Evolutionary conservation across 2,113 vertebrate genomes (phyloP), one percentile per base, ranked within the genome.

Genomic region (Seriola quinqueradiata): DNA sequence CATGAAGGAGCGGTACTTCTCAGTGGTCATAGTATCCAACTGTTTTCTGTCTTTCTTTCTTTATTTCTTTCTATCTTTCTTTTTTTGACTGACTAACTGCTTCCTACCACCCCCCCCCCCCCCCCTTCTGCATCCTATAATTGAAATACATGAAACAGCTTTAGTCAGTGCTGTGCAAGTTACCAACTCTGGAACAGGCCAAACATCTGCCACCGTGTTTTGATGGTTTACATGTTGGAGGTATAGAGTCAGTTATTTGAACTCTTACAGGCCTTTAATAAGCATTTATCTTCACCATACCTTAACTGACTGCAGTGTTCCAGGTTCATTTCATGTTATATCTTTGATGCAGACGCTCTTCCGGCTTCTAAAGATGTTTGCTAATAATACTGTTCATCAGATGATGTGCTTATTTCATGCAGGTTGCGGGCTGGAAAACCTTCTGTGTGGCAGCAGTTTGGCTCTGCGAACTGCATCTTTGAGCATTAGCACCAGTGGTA

Each of bases 1-100:
- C 72, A 74, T 52, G 77, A 67, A 64, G 69, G 63, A 71, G 67
- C 28, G 4, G 10, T 16, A 4, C 25, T 60, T 64, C 44, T 77
- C 42, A 75, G 36, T 50, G 59, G 21, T 23, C 23, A 34, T 12
- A 48, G 50, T 44, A 14, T 25, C 70, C 60, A 69, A 16, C 10
- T 66, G 36, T 42, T 75, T 66, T 32, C 32, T 72, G 4, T 66
- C 72, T 25, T 67, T 70, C 2, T 11, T 74, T 83, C 0, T 50
- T 38, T 72, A 4, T 38, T 84, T 61, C 40, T 61, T 38, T 28
- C 28, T 28, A 2, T 28, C 28, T 28, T 28, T 28, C 28, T 28
- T 28, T 72, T 52, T 38, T 11, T 67, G 17, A 74, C 25, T 36
- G 52, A 34, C 48, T 65, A 48, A 48, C 57, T 63, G 32, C 38